These are phyloP conservation scores for Centruroides vittatus DNA, from an alignment of 1,140 invertebrate genomes.

Conservation along the genomic window DNA sequence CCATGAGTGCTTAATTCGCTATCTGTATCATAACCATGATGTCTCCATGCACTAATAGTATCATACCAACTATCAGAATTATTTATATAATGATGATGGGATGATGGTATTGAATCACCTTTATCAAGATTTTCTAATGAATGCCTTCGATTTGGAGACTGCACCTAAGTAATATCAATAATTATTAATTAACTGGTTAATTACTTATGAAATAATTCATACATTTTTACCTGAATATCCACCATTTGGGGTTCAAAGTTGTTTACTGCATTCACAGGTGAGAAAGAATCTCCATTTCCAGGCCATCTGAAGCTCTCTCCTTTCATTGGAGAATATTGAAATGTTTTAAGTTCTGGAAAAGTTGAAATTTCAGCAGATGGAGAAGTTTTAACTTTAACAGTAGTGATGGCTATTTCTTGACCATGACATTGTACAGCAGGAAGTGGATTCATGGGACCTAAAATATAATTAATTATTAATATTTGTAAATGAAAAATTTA, in stretches of 20 bases:
- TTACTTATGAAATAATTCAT: too few relatives aligned
- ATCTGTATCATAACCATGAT: slow-evolving; percentile 56
- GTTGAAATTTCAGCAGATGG: slow-evolving; percentile 1
- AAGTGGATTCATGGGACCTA: too few relatives aligned
- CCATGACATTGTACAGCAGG: slow-evolving; percentile 1
- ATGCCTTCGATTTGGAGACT: slow-evolving; percentile 8
- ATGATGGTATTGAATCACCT: not conserved
- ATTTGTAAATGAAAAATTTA: too few relatives aligned
- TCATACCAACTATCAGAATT: not conserved
- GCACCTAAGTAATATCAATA: slow-evolving; percentile 1
- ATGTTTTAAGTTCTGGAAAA: slow-evolving; percentile 7
- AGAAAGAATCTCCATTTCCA: too few relatives aligned
- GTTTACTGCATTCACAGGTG: too few relatives aligned
- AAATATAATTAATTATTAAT: too few relatives aligned
- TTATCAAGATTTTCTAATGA: slow-evolving; percentile 14
- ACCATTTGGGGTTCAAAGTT: too few relatives aligned
- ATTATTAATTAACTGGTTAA: not conserved
- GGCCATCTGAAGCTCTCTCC: too few relatives aligned
- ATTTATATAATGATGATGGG: not conserved
- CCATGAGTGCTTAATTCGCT: slow-evolving; percentile 6
- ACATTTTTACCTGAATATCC: too few relatives aligned
- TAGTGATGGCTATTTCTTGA: slow-evolving; percentile 16
- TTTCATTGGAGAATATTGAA: not conserved
- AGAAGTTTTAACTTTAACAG: slow-evolving; percentile 2
- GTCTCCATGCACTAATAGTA: slow-evolving; percentile 39